Conservation (phyloP, 2,797 vertebrate genomes). For the Helarctos malayanus region DNA sequence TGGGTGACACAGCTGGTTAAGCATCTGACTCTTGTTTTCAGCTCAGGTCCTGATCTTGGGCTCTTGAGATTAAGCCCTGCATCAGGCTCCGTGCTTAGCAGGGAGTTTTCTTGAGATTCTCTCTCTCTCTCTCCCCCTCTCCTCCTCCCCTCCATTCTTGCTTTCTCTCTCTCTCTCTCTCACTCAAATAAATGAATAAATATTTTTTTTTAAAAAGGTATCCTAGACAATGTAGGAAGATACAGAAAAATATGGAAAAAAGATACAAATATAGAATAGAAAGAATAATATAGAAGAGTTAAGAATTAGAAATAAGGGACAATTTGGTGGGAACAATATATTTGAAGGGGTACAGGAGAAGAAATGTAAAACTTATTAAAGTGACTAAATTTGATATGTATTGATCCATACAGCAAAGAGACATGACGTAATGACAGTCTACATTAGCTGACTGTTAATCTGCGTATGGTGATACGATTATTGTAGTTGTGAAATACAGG, state of each 20-base stretch:
- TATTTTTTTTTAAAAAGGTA: not conserved
- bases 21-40: not conserved
- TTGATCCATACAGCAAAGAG: not conserved
- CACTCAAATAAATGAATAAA: not conserved
- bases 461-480: not conserved
- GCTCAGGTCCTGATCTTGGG: not conserved
- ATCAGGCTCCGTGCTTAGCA: not conserved
- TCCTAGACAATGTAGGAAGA: not conserved
- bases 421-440: not conserved
- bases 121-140: not conserved
- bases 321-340: not conserved
- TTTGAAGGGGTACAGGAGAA: not conserved
- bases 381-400: not conserved
- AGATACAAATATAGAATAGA: not conserved
- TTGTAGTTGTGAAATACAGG: not conserved
- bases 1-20: not conserved
- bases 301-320: not conserved
- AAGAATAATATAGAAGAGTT: not conserved
- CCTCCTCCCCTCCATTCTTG: not conserved
- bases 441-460: not conserved
- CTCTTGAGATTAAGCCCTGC: not conserved
- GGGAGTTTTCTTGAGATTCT: not conserved
- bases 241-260: not conserved
- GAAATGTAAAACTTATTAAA: not conserved
- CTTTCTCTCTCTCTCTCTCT: not conserved